Conservation (phyloP, 2,113 vertebrate genomes). For the Psittacula cyanocephala region DNA sequence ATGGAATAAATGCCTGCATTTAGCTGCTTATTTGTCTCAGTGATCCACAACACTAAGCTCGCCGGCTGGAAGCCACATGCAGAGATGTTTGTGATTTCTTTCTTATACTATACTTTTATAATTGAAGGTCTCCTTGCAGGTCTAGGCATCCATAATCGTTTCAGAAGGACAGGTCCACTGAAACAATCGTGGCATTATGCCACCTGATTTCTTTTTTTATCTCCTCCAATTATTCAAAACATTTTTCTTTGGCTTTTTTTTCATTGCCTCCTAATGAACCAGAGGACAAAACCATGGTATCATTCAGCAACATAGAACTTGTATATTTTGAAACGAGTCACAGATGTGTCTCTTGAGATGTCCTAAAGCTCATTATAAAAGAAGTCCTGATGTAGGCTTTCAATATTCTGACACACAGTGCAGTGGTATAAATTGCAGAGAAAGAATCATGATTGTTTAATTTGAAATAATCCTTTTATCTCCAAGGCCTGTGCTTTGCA, state of each 20-base stretch:
- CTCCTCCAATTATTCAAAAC: conserved; percentile 31
- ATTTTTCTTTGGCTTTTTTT: background rate
- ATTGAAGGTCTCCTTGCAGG: background rate
- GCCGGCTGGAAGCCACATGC: background rate
- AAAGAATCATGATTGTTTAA: background rate
- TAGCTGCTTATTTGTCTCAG: background rate
- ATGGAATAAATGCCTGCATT: background rate
- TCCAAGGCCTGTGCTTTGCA: background rate
- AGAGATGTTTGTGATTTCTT: background rate
- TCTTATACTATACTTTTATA: background rate
- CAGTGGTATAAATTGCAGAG: background rate
- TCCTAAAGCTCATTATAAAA: background rate
- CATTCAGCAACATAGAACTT: background rate
- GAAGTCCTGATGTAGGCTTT: background rate
- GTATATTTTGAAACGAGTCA: background rate
- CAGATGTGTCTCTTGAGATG: background rate
- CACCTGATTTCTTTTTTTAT: background rate
- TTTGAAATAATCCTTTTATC: conserved; percentile 25
- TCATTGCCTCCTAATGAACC: background rate
- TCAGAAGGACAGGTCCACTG: conserved; percentile 43
- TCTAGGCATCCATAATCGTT: conserved; percentile 43
- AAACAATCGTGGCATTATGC: conserved; percentile 26
- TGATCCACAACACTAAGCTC: background rate
- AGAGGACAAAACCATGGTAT: background rate
- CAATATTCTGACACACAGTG: fast-evolving